Conservation (phyloP, 2,797 vertebrate genomes). For the Enteromius mattozi region DNA sequence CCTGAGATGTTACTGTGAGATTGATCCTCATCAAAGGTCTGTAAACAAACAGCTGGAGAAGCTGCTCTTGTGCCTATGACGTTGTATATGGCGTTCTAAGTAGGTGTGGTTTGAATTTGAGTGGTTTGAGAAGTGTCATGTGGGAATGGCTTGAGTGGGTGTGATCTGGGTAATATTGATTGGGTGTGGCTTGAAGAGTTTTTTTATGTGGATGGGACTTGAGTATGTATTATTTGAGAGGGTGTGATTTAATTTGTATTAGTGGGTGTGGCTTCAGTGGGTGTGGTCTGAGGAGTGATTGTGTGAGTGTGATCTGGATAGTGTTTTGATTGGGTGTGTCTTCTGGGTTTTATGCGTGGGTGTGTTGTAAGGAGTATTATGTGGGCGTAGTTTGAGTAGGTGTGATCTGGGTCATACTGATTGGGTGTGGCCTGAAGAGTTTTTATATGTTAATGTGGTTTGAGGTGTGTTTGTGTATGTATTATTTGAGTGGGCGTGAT, state of each 20-base stretch:
- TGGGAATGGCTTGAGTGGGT: background rate
- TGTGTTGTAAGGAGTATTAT: background rate
- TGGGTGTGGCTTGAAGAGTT: background rate
- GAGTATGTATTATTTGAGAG: slow-evolving; percentile 17
- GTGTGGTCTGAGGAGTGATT: background rate
- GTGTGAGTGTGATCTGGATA: slow-evolving; percentile 6
- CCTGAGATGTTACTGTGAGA: background rate
- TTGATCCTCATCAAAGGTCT: background rate
- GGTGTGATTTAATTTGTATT: background rate
- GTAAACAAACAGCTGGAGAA: background rate
- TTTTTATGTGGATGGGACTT: background rate
- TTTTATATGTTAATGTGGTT: background rate
- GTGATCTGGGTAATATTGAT: background rate
- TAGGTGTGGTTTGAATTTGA: background rate
- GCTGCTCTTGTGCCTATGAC: background rate
- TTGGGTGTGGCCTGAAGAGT: background rate
- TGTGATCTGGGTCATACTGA: background rate
- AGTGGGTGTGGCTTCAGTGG: background rate
- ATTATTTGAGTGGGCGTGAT: background rate
- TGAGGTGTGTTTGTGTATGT: background rate
- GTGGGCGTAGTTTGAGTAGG: background rate
- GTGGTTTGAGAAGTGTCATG: background rate
- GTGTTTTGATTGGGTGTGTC: slow-evolving; percentile 14
- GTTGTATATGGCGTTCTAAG: background rate
- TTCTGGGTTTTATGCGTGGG: background rate